Percentiles rank a stretch among this genome's conserved stretches.
phyloP scores from a whole-genome alignment of 2,113 vertebrate species.

The Cebus imitator region DNA sequence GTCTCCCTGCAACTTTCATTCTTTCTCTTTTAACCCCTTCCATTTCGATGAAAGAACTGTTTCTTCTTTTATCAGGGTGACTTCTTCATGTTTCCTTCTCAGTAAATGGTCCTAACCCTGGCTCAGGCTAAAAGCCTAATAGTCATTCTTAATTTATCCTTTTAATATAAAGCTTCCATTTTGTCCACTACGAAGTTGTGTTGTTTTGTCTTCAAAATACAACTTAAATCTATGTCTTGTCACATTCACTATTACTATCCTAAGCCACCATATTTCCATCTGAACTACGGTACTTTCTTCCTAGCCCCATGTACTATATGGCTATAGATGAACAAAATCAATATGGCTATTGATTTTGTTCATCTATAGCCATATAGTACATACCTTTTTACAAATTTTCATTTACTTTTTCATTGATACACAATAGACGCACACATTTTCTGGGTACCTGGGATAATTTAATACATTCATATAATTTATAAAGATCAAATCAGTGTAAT shows the following conservation, averaged over 20 bases:
- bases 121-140: not conserved
- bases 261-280: not conserved
- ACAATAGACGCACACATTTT: not conserved
- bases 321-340: too few relatives aligned
- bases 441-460: not conserved
- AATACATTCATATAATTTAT: not conserved
- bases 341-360: not conserved
- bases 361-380: not conserved
- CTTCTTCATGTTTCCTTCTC: not conserved
- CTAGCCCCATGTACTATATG: too few relatives aligned
- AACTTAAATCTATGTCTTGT: not conserved
- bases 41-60: not conserved
- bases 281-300: not conserved
- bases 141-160: not conserved
- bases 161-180: not conserved
- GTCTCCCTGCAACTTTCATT: accelerated
- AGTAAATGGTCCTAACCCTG: not conserved
- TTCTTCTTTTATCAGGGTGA: not conserved
- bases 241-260: not conserved
- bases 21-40: not conserved
- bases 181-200: not conserved
- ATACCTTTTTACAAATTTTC: not conserved
- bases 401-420: not conserved
- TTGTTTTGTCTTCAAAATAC: not conserved
- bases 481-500: not conserved